These are phyloP conservation scores for Hapalemur alaotrensis DNA, from an alignment of 2,797 vertebrate species.

Conservation along the genomic window DNA sequence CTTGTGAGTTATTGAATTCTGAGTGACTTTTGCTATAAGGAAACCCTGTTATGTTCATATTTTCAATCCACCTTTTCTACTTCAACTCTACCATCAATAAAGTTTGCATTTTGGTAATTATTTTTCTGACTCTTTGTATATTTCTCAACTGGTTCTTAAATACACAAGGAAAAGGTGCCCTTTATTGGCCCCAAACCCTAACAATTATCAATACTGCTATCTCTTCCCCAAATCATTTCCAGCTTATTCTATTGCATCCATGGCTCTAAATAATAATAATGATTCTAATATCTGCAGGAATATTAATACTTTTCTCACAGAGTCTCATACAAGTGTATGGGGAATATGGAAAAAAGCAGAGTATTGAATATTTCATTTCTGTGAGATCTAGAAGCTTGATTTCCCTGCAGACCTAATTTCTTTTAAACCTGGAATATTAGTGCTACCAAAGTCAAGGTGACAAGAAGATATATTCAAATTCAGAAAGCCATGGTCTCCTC, in stretches of 20 bases:
- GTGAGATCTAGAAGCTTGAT: conserved; percentile 55
- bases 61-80: background rate
- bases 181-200: background rate
- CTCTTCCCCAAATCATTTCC: conserved; percentile 7
- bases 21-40: background rate
- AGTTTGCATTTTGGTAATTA: background rate
- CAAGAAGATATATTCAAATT: conserved; percentile 13
- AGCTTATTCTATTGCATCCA: background rate
- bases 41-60: background rate
- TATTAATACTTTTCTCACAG: conserved; percentile 5
- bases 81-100: background rate
- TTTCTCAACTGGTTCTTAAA: background rate
- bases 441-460: conserved; percentile 14
- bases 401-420: conserved; percentile 64
- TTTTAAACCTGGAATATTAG: conserved; percentile 53
- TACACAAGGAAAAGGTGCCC: background rate
- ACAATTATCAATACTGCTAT: background rate
- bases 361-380: conserved; percentile 65
- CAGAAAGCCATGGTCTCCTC: conserved; percentile 25
- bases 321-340: conserved; percentile 48
- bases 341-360: conserved; percentile 8
- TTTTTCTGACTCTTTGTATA: background rate
- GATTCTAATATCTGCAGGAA: background rate
- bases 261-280: background rate
- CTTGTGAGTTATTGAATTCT: background rate